Evolutionary conservation across 2,888 invertebrate genomes (phyloP), one percentile per base, ranked within the genome.

Genomic region (Ypsolopha sequella): DNA sequence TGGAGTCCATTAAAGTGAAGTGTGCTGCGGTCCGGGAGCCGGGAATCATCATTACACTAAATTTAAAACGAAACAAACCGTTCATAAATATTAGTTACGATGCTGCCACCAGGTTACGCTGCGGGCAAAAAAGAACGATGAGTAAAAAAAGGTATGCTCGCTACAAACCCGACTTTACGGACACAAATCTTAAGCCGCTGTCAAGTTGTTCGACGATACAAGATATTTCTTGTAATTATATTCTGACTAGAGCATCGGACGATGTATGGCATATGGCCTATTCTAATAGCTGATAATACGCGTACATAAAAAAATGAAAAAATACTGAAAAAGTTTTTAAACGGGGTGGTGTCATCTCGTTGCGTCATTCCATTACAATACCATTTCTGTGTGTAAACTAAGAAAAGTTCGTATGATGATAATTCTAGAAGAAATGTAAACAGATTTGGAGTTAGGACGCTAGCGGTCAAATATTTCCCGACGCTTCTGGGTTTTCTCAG

Each of bases 81-180:
- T 65, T 66, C 72, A 73, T 79, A 77, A 76, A 76, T 71, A 73
- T 73, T 77, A 74, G 76, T 79, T 73, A 74, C 70, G 73, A 70
- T 65, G 62, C 66, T 58, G 76, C 76, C 70, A 71, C 77, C 72
- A 68, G 55, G 73, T 75, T 78, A 78, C 77, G 77, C 76, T 65
- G 69, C 60, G 63, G 59, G 61, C 63, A 68, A 68, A 69, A 70
- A 66, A 64, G 58, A 51, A 33, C 13, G 43, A 49, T 41, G 24
- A 45, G 51, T 39, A 50, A 51, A 52, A 52, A 53, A 35, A 41
- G 34, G 45, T 47, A 41, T 24, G 24, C 41, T 33, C 14, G n/a
- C n/a, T 46, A 33, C n/a, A n/a, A n/a, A 46, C 39, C 38, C 45
- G 49, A 13, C 41, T 38, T 10, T 14, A 36, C 36, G 36, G n/a